phyloP scores from a whole-genome alignment of 37 sponge, comb jelly and placozoan species.

The Petrosia ficiformis region DNA sequence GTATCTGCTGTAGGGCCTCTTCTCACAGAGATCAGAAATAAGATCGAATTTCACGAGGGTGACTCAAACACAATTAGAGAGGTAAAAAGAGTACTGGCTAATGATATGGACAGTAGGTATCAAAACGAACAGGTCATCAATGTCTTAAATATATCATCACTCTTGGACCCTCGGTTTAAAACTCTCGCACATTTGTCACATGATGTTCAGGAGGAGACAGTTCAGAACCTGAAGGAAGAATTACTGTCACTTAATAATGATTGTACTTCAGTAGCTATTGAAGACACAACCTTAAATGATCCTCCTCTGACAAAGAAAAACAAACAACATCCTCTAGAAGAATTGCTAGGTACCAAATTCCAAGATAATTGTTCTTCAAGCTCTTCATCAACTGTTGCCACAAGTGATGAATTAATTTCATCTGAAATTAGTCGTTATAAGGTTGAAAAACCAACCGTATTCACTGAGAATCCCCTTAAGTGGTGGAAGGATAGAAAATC shows the following conservation, averaged over 20 bases:
- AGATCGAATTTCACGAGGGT: not conserved
- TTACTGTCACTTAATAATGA: not conserved
- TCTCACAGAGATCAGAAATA: not conserved
- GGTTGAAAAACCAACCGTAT: not conserved
- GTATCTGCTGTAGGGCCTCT: slow-evolving; percentile 16
- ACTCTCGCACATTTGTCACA: not conserved
- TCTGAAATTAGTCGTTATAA: slow-evolving; percentile 4
- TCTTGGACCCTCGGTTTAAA: slow-evolving; percentile 12
- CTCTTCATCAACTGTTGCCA: not conserved
- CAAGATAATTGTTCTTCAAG: not conserved
- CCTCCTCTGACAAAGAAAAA: not conserved
- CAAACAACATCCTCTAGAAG: not conserved
- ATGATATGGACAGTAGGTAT: not conserved
- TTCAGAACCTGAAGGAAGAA: not conserved
- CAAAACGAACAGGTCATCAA: not conserved
- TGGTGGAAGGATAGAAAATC: slow-evolving; percentile 5
- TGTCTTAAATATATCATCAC: slow-evolving; percentile 2
- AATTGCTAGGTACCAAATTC: not conserved
- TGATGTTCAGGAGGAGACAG: not conserved
- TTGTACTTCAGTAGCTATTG: not conserved
- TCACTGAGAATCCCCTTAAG: not conserved
- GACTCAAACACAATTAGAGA: not conserved
- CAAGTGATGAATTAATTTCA: not conserved
- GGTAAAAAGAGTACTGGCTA: not conserved
- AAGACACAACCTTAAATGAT: not conserved